Base-by-base conservation (phyloP, 2,113 vertebrate species). In the Oxyruncus cristatus region DNA sequence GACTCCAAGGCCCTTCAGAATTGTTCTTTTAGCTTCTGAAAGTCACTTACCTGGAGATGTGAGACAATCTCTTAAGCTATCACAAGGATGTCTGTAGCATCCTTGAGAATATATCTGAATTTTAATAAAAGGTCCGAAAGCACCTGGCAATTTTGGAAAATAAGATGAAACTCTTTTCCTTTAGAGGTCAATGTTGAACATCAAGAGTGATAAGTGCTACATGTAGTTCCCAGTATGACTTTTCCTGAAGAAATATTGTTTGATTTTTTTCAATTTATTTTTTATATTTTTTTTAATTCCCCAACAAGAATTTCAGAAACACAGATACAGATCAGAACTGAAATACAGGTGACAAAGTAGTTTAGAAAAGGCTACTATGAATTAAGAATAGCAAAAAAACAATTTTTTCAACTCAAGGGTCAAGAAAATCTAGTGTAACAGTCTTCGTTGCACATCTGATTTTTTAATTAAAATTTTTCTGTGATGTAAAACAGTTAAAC, bases 401-500 rank as follows among this genome's bases (percentile, higher is more conserved):
- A 14, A 2, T 17, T 74, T 50, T 83, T 52, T 87, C 89, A 1
- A 88, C 37, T 53, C n/a, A 70, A 66, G 87, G n/a, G 46, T 91
- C 75, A 92, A 76, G 46, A 86, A 83, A 84, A 77, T 83, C 55
- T 88, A 11, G 20, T 85, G 11, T 62, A 72, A 83, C 23, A 59
- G 12, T 46, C 49, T 85, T 47, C n/a, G 73, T 35, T 28, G 61
- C 22, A 73, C 2, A 2, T 56, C n/a, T 17, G 37, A 63, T 79
- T 91, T 91, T 96, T 94, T 91, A 96, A 95, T 93, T 93, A 84
- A 92, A 95, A 77, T 56, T 19, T 55, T 63, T 39, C 33, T 94
- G 14, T 63, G n/a, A 82, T 75, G 41, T 78, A 68, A 85, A 93
- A 33, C 27, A 89, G 70, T 33, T 92, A 53, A 96, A 91, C 61